A percentile compares a stretch with the other conserved stretches of the same genome.
phyloP scores from a whole-genome alignment of 2,113 vertebrate genomes.

The Stigmatopora argus region DNA sequence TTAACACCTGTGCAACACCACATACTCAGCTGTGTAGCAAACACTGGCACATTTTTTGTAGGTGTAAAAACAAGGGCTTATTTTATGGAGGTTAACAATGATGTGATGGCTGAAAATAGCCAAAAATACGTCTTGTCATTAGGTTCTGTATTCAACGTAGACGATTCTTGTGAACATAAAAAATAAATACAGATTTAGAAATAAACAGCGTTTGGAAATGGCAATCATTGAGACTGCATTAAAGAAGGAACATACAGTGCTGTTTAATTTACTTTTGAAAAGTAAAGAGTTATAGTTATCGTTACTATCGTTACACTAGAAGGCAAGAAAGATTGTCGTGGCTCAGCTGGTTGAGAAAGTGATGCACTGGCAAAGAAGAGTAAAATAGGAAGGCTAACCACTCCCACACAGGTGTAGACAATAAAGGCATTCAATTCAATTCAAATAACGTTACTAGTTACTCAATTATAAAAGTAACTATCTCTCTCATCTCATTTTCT shows the following conservation, averaged over 20 bases:
- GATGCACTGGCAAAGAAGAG: no score
- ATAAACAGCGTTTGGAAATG: conserved; percentile 39
- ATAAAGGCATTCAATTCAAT: no score
- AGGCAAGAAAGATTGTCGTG: no score
- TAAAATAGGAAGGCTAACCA: no score
- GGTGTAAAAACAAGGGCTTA: conserved; percentile 1
- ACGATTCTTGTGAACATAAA: conserved; percentile 36
- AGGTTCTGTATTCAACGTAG: conserved; percentile 19
- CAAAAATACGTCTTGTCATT: neutral
- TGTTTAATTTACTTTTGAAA: no score
- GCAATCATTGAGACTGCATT: conserved; percentile 64
- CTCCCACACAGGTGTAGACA: no score
- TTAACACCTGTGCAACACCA: conserved; percentile 60
- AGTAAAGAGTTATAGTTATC: no score
- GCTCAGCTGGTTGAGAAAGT: no score
- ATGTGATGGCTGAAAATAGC: neutral
- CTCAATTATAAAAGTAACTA: no score
- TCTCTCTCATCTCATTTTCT: no score
- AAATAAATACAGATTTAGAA: conserved; percentile 28
- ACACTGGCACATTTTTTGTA: conserved; percentile 24
- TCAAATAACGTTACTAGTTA: no score
- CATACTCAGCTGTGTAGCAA: conserved; percentile 29
- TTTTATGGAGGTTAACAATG: conserved; percentile 8
- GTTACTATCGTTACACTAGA: no score
- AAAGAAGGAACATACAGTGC: conserved; percentile 22